A percentile compares a stretch with the other conserved stretches of the same genome.
Evolutionary conservation across 2,888 invertebrate genomes (phyloP).

Genomic region (Orchestes rusci): DNA sequence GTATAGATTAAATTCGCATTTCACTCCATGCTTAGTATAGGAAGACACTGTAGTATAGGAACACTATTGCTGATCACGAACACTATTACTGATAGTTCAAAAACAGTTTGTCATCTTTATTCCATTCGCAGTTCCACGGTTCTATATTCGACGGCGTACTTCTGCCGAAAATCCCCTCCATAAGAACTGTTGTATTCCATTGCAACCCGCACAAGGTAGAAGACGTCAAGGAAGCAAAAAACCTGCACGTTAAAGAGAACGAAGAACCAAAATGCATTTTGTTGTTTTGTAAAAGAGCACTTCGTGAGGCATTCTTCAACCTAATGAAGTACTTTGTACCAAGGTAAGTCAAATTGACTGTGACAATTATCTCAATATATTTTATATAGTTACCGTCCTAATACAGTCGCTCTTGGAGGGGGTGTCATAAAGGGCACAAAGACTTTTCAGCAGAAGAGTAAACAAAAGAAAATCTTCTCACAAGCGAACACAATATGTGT

Average conservation of each 20-base stretch:
- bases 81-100: no score
- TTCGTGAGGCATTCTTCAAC: conserved; percentile 26
- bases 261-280: conserved; percentile 33
- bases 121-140: conserved; percentile 7
- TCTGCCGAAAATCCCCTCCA: conserved; percentile 35
- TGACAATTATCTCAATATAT: neutral
- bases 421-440: conserved; percentile 33
- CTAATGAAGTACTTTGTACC: conserved; percentile 29
- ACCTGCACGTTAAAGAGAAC: conserved; percentile 26
- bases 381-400: conserved; percentile 27
- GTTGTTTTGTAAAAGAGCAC: conserved; percentile 30
- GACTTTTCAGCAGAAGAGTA: conserved; percentile 26
- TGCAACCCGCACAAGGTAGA: conserved; percentile 28
- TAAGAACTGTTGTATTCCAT: conserved; percentile 33
- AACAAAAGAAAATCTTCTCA: conserved; percentile 23
- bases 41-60: no score
- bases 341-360: conserved; percentile 26
- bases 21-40: no score
- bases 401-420: conserved; percentile 34
- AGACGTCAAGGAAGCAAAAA: conserved; percentile 21
- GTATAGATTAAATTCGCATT: no score
- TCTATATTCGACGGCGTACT: conserved; percentile 33
- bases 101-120: no score
- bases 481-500: conserved; percentile 32
- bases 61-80: no score